Percentiles rank a stretch among this genome's conserved stretches.
phyloP scores from a whole-genome alignment of 1,140 invertebrate genomes.

The Spodoptera frugiperda region DNA sequence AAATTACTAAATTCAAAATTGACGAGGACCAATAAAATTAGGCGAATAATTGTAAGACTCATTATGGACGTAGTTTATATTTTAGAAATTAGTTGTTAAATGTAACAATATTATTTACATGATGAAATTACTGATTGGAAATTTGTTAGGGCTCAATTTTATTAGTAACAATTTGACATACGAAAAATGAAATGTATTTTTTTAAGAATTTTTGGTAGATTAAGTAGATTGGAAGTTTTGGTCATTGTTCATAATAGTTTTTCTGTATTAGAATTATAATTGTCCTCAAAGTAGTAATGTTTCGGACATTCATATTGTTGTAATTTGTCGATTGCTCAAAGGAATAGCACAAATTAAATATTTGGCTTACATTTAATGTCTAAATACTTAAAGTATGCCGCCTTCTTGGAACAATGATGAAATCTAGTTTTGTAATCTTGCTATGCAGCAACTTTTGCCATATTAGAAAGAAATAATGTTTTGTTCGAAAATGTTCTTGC shows the following conservation, averaged over 20 bases:
- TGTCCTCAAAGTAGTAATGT: not conserved
- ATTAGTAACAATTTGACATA: not conserved
- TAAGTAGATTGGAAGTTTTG: no score
- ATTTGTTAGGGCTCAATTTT: not conserved
- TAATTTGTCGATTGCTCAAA: constrained; percentile 14
- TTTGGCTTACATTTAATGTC: not conserved
- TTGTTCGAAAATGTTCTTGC: constrained; percentile 17
- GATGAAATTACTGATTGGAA: not conserved
- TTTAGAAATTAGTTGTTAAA: not conserved
- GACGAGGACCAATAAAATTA: not conserved
- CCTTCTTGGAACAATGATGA: constrained; percentile 12
- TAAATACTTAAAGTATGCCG: not conserved
- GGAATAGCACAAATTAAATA: not conserved
- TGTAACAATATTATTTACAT: not conserved
- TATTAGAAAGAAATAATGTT: constrained; percentile 35
- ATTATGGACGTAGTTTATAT: not conserved
- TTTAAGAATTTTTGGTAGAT: not conserved
- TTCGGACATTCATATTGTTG: not conserved
- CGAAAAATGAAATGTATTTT: constrained; percentile 6
- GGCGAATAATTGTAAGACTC: not conserved
- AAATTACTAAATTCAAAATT: not conserved
- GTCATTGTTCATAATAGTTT: not conserved
- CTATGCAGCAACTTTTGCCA: constrained; percentile 32
- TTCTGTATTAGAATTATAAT: not conserved
- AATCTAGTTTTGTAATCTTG: constrained; percentile 36